Conservation (phyloP, 1,140 invertebrate genomes). For the Drosophila grimshawi region DNA sequence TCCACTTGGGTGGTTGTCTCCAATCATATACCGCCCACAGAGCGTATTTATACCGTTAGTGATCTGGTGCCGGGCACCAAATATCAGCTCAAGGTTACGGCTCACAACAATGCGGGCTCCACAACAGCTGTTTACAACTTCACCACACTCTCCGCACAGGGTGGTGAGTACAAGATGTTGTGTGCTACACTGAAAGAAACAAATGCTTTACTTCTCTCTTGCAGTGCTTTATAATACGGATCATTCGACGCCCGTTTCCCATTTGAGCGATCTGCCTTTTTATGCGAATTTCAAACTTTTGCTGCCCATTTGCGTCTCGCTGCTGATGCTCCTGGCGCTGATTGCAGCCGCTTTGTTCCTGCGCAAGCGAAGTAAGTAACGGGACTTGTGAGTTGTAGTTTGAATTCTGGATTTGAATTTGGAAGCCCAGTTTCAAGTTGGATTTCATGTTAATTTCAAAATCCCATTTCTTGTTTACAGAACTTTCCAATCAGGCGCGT, state of each 20-base stretch:
- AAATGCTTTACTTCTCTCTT: not conserved
- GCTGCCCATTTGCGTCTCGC: slow-evolving; percentile 88
- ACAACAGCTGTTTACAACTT: slow-evolving; percentile 95
- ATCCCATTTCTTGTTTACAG: slow-evolving; percentile 23
- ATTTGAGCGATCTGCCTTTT: slow-evolving; percentile 87
- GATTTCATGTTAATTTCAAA: no score
- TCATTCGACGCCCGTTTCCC: slow-evolving; percentile 86
- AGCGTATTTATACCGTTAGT: slow-evolving; percentile 91
- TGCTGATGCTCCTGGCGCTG: slow-evolving; percentile 88
- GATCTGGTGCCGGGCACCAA: slow-evolving; percentile 93
- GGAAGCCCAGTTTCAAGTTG: no score
- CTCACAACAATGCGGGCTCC: slow-evolving; percentile 96
- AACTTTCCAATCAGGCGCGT: slow-evolving; percentile 73
- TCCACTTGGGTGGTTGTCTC: slow-evolving; percentile 90
- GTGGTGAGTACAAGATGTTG: slow-evolving; percentile 86
- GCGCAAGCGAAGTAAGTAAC: slow-evolving; percentile 87
- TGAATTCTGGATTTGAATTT: no score
- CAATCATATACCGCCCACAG: slow-evolving; percentile 90
- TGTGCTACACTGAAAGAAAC: no score
- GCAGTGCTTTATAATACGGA: slow-evolving; percentile 86
- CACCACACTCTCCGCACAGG: slow-evolving; percentile 90
- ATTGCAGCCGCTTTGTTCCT: slow-evolving; percentile 88
- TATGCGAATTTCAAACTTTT: slow-evolving; percentile 89
- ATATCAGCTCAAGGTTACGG: slow-evolving; percentile 94
- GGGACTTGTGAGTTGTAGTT: not conserved